Percentiles rank a stretch among this genome's conserved stretches.
These are phyloP conservation scores for Nettapus auritus DNA, from an alignment of 2,113 vertebrate species.

Conservation along the genomic window DNA sequence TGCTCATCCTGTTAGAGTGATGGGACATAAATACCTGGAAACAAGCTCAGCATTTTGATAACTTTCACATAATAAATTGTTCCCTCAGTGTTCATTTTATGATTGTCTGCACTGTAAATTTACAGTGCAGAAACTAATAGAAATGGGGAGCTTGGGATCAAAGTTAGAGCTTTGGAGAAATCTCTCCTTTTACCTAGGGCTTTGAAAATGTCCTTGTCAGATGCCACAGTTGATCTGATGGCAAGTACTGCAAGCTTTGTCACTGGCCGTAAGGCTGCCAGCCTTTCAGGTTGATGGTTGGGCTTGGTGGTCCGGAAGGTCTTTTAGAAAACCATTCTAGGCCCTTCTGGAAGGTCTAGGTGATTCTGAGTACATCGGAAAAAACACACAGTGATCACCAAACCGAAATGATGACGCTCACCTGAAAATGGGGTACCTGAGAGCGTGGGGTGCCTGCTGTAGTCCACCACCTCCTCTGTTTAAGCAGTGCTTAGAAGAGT, in stretches of 20 bases:
- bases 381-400: not conserved
- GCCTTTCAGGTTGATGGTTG: not conserved
- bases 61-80: not conserved
- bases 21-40: not conserved
- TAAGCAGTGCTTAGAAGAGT: not conserved
- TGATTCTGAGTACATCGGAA: not conserved
- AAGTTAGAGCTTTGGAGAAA: not conserved
- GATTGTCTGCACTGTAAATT: not conserved
- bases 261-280: not conserved
- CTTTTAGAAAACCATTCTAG: not conserved
- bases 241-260: not conserved
- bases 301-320: not conserved
- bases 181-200: not conserved
- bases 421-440: not conserved
- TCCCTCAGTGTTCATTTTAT: not conserved
- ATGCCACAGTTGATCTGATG: not conserved
- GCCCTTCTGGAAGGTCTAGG: not conserved
- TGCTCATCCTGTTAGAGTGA: not conserved
- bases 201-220: not conserved
- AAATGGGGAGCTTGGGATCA: not conserved
- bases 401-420: not conserved
- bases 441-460: not conserved
- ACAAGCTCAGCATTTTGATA: slow-evolving; percentile 7
- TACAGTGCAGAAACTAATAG: not conserved
- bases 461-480: fast-evolving